Base-by-base conservation (phyloP, 1,140 invertebrate genomes). In the Atta colombica region DNA sequence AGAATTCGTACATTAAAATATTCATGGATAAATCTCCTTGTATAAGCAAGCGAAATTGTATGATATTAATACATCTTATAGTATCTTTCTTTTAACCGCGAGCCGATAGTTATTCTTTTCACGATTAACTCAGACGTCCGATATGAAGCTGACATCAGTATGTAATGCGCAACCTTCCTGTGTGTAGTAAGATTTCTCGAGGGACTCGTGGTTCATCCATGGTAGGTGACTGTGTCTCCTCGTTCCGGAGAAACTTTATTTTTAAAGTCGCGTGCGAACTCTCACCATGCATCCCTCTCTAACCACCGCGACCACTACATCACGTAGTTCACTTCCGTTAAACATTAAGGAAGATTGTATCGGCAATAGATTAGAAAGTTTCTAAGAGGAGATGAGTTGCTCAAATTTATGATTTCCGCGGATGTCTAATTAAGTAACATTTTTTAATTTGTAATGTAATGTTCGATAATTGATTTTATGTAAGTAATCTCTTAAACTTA, bases 111-210 rank as follows among this genome's bases (percentile, higher is more conserved):
- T 74, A 55, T 90, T 69, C 71, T 90, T 58, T 28, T 0, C 28
- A 28, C 88, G 86, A 90, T 90, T 90, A 89, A 80, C 68, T 90
- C 61, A 16, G 81, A 85, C 65, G 69, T 71, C 75, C 60, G 81
- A 90, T 90, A 90, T 77, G 85, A 63, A 63, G 31, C 28, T 35
- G 39, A 61, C 61, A 77, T 66, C 49, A 55, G 87, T 68, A 77
- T 51, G 60, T 75, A 77, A 91, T 89, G 58, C 49, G 65, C 53
- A 85, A 53, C 82, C 53, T 88, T 91, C 72, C 84, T 91, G 89
- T 89, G 87, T 89, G 74, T 84, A 91, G 89, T 94, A 93, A 95
- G 94, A 95, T 95, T 95, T 95, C 95, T 94, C 95, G 71, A 21
- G 94, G 86, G 95, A 90, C 84, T 90, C 92, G 94, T 95, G 92